Base-by-base conservation (phyloP, 92 coral and sea anemone species). In the Paragorgia papillata region DNA sequence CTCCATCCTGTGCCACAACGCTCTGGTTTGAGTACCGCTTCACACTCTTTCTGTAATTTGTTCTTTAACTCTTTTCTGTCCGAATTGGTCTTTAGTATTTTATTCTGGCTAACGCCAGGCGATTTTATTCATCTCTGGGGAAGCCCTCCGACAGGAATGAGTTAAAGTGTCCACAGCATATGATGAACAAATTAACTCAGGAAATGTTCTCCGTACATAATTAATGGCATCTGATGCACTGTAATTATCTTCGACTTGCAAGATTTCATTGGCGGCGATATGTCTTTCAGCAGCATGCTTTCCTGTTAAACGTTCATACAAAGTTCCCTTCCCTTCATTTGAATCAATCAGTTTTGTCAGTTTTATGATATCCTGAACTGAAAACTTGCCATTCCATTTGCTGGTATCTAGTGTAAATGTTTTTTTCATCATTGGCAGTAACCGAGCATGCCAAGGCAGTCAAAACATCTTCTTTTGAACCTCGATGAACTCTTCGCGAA, bases 361-460 rank as follows among this genome's bases (percentile, higher is more conserved):
- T 66, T 75, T 83, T 48, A 83, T 49, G 26, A 76, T 44, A 29
- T 83, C 87, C 68, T 83, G 87, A 57, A 53, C 68, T 41, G 87
- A 62, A 29, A 83, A 37, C 18, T 48, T 34, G 30, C 80, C 80
- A 57, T 74, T 64, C 73, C 49, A 71, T 25, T 17, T 51, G 57
- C 32, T 34, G 63, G n/a, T n/a, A n/a, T 19, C 55, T 56, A 51
- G 22, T 20, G 53, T 35, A 53, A 17, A 22, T 17, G 58, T n/a
- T 51, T 22, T 51, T 51, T 17, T 17, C 26, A 51, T 51, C 58
- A 17, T 51, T 22, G 21, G 20, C 26, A 51, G 26, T 22, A 17
- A 51, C 58, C 26, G 58, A 51, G 26, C 58, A 51, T 17, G 58
- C 58, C 20, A 51, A 51, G 20, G 58, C 58, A 51, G 58, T 17